Conservation (phyloP, 2,113 vertebrate genomes). For the Amblyopsis rosae region DNA sequence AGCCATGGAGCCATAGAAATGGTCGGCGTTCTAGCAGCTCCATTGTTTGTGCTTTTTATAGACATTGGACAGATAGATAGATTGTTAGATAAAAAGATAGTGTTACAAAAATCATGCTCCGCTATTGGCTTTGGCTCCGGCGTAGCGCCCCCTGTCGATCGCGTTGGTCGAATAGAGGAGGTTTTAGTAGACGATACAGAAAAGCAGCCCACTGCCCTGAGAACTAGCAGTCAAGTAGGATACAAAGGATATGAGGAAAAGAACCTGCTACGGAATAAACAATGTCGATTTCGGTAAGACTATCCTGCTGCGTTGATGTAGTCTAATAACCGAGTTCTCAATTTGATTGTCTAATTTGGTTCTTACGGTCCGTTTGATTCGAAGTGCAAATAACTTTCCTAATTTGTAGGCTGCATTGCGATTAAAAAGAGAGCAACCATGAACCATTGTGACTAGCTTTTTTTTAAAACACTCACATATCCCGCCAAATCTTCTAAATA, state of each 20-base stretch:
- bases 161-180: neutral
- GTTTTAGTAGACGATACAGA: neutral
- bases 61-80: too few relatives aligned
- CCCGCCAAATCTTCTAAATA: too few relatives aligned
- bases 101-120: neutral
- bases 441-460: too few relatives aligned
- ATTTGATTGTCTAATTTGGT: too few relatives aligned
- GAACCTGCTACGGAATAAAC: conserved; percentile 1
- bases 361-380: too few relatives aligned
- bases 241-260: neutral
- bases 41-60: too few relatives aligned
- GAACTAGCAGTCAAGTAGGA: neutral
- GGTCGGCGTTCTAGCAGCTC: too few relatives aligned
- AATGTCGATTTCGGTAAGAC: neutral
- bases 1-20: too few relatives aligned
- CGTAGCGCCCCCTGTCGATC: neutral
- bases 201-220: neutral
- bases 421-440: too few relatives aligned
- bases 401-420: too few relatives aligned
- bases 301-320: neutral
- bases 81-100: neutral
- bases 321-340: neutral
- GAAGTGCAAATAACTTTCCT: too few relatives aligned
- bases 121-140: neutral
- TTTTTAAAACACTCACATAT: too few relatives aligned